Evolutionary conservation across 2,888 invertebrate genomes (phyloP), one percentile per base, ranked within the genome.

Genomic region (Mayetiola destructor): DNA sequence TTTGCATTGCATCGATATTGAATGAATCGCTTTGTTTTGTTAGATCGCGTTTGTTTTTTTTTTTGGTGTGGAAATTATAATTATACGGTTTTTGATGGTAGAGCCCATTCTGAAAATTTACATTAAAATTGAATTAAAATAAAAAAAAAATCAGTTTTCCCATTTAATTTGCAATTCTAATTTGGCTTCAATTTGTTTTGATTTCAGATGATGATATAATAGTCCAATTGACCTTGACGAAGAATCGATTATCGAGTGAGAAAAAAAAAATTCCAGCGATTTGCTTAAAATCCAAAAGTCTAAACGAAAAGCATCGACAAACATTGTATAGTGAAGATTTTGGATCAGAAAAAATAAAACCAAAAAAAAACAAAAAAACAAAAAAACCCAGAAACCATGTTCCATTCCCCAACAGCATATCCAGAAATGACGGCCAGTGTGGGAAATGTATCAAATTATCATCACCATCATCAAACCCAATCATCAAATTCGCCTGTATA

Each of bases 401-500:
- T 72, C 61, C 73, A 73, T 62, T 66, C 71, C 3, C 64, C 66
- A 60, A 68, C 71, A 54, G 66, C 67, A 12, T 69, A 68, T 60
- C 64, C 68, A 5, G 69, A 69, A 59, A 63, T 72, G 36, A 66
- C 60, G 27, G 58, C 59, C 8, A 56, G 59, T 4, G 67, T 66
- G 10, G 36, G 55, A 48, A 68, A 67, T 57, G 64, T 66, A 27
- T 63, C 64, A 9, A 66, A 69, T 27, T 72, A 70, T 59, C 69
- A 72, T 58, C 36, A 48, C 27, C 48, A 48, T 27, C 48, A 48
- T 48, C 71, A 71, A 59, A 69, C 71, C 61, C 59, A 59, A 6
- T 68, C 68, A 16, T 69, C 70, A 2, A 73, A 72, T 59, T 67
- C 81, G 1, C 83, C 83, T 4, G 83, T 84, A 48, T 84, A 83